Evolutionary conservation across 2,888 invertebrate genomes (phyloP).

Genomic region (Leucozona laternaria): DNA sequence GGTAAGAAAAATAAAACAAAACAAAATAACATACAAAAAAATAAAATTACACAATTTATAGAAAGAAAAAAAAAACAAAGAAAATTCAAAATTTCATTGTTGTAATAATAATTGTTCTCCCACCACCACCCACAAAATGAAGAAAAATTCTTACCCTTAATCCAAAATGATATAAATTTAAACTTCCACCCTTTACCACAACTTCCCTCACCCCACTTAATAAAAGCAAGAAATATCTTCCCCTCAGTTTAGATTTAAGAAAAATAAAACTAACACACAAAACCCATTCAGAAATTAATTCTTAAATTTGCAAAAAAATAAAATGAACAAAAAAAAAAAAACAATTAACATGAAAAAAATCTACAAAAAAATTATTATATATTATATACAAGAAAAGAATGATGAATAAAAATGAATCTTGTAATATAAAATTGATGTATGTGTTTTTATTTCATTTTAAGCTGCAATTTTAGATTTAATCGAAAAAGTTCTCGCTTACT

Average conservation of each 20-base stretch:
- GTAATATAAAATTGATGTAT: conserved; percentile 63
- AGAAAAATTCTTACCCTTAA: conserved; percentile 29
- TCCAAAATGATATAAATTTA: conserved; percentile 61
- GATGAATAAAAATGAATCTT: conserved; percentile 75
- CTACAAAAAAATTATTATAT: conserved; percentile 74
- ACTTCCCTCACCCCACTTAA: conserved; percentile 31
- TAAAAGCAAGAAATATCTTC: conserved; percentile 63
- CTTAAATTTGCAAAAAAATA: conserved; percentile 72
- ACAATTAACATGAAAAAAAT: conserved; percentile 55
- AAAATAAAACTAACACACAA: conserved; percentile 62
- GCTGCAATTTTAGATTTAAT: not conserved
- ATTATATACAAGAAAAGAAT: conserved; percentile 76
- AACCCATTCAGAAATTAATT: conserved; percentile 73
- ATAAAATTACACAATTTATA: conserved; percentile 56
- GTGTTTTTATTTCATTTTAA: conserved; percentile 7
- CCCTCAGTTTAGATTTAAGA: conserved; percentile 73
- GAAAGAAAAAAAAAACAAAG: conserved; percentile 40
- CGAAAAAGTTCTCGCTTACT: no score
- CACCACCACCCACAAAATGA: conserved; percentile 7
- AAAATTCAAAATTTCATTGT: conserved; percentile 75
- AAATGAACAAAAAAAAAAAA: conserved; percentile 51
- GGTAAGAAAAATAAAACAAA: conserved; percentile 43
- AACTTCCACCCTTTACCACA: conserved; percentile 30
- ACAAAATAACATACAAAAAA: conserved; percentile 20
- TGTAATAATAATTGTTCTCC: conserved; percentile 74